Evolutionary conservation across 1,140 invertebrate genomes (phyloP).

Genomic region (Scaptomyza montana): DNA sequence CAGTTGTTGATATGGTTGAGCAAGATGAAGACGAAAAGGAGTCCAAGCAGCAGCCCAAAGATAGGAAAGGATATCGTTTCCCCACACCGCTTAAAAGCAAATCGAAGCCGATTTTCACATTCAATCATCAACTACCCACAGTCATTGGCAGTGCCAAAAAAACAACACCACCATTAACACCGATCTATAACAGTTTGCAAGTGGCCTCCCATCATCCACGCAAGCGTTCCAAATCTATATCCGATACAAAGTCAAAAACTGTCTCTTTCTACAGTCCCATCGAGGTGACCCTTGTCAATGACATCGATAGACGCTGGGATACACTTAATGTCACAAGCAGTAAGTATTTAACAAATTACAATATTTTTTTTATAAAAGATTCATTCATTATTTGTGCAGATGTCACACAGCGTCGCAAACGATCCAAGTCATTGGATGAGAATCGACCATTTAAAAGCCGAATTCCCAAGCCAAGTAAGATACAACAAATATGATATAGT

Average conservation of each 20-base stretch:
- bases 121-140: background rate
- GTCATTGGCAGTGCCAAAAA: background rate
- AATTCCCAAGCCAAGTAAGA: slow-evolving; percentile 62
- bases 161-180: background rate
- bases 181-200: background rate
- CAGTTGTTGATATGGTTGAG: background rate
- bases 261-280: slow-evolving; percentile 67
- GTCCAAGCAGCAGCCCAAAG: background rate
- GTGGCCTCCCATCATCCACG: slow-evolving; percentile 9
- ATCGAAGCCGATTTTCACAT: slow-evolving; percentile 13
- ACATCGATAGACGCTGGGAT: slow-evolving; percentile 54
- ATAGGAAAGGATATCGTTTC: slow-evolving; percentile 39
- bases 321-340: slow-evolving; percentile 10
- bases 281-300: slow-evolving; percentile 37
- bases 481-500: too few species aligned
- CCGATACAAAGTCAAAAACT: slow-evolving; percentile 19
- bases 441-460: slow-evolving; percentile 7
- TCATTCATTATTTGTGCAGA: slow-evolving; percentile 28
- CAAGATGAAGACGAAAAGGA: slow-evolving; percentile 10
- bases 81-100: slow-evolving; percentile 45
- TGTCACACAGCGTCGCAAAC: slow-evolving; percentile 64
- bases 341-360: slow-evolving; percentile 31
- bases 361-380: background rate
- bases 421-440: slow-evolving; percentile 67
- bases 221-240: slow-evolving; percentile 62